Evolutionary conservation across 1,140 invertebrate genomes (phyloP).

Genomic region (Eubasilissa regina): DNA sequence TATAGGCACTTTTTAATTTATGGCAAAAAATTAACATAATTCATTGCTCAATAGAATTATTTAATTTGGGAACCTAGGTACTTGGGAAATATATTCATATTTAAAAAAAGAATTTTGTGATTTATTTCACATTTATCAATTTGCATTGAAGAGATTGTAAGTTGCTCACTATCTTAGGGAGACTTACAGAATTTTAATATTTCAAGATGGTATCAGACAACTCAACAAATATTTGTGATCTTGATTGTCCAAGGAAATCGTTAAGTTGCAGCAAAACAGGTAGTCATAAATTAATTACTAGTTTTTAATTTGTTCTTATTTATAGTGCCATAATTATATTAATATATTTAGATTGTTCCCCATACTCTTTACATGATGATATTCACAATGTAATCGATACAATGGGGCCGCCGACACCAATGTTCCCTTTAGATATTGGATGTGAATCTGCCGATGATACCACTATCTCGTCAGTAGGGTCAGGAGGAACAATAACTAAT

Average conservation of each 20-base stretch:
- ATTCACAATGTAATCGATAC: constrained; percentile 43
- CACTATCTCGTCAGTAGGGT: constrained; percentile 8
- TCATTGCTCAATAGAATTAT: no score
- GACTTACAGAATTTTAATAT: not conserved
- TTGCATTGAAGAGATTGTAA: not conserved
- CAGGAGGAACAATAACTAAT: constrained; percentile 20
- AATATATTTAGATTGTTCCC: constrained; percentile 6
- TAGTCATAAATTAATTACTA: not conserved
- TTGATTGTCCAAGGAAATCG: not conserved
- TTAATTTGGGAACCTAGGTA: no score
- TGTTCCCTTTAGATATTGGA: constrained; percentile 35
- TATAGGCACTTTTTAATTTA: no score
- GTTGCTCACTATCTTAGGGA: not conserved
- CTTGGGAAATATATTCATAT: no score
- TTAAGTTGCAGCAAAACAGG: not conserved
- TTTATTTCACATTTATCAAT: no score
- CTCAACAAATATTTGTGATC: constrained; percentile 10
- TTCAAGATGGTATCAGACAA: constrained; percentile 22
- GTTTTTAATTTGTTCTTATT: no score
- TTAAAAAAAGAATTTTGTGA: no score
- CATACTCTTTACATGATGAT: constrained; percentile 35
- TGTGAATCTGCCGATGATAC: constrained; percentile 36
- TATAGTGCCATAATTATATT: no score
- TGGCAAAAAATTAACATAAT: no score
- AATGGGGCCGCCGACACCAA: constrained; percentile 44